Base-by-base conservation (phyloP, 2,797 vertebrate genomes). In the Furcifer pardalis region DNA sequence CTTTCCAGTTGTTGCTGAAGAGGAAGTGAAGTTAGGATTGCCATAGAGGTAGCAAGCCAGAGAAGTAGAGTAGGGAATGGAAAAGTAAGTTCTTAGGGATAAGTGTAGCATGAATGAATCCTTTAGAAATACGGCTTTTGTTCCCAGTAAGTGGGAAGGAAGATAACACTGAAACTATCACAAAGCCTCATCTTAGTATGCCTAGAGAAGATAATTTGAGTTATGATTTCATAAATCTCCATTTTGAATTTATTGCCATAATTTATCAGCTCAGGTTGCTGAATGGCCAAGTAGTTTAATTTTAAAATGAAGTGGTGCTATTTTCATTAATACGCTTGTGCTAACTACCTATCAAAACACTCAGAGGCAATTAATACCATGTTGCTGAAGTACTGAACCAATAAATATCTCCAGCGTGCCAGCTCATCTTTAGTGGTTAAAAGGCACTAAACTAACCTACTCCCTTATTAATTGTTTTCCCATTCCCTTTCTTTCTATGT, bases 211-310 rank as follows among this genome's bases (percentile, higher is more conserved):
- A 0, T 0, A 62, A 82, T 66, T 1, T 46, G 2, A 94, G 82
- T 91, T 92, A 91, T 0, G 0, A 85, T 62, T 69, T 85, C 91
- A 94, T 95, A 95, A 95, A 96, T 96, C 94, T 95, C 92, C 1
- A 1, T 90, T 79, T 74, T 85, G 83, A 93, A 95, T 96, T 96
- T 95, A 96, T 95, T 93, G 91, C 93, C 94, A 89, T 92, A 92
- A 94, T 95, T 94, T 95, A 95, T 96, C 95, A 95, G 91, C 91
- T 94, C 90, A 86, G 90, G 85, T 87, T 94, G 92, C 92, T 92
- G 94, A 96, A 94, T 91, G 90, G 93, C 93, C 93, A 94, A 92
- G 95, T 86, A 93, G 95, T 96, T n/a, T 96, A 95, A 96, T 96
- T 96, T 94, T 92, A 91, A 95, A 95, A 95, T 92, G 95, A 96